Percentiles rank a stretch among this genome's conserved stretches.
These are phyloP conservation scores for Actinia tenebrosa DNA, from an alignment of 64 coral and sea anemone species.

Conservation along the genomic window DNA sequence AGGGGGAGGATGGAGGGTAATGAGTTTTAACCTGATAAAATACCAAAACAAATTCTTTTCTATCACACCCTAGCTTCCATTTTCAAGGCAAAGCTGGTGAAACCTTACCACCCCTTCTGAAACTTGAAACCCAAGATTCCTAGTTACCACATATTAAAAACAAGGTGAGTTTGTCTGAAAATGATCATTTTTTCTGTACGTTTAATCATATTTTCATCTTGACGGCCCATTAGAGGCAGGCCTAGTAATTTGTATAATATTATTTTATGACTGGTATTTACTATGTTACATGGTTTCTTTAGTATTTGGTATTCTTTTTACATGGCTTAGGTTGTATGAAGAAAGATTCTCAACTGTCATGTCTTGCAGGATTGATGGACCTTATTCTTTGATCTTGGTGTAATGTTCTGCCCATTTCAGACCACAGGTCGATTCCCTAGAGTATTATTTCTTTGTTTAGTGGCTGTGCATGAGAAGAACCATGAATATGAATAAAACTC, in stretches of 20 bases:
- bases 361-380: not conserved
- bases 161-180: constrained; percentile 2
- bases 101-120: constrained; percentile 74
- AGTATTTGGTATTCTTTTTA: not conserved
- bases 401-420: too few relatives aligned
- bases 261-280: constrained; percentile 10
- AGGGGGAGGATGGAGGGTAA: too few relatives aligned
- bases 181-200: constrained; percentile 8
- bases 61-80: constrained; percentile 57
- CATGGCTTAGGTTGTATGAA: not conserved
- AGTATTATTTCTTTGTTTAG: too few relatives aligned
- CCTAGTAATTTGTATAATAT: not conserved
- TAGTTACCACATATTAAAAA: not conserved
- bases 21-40: too few relatives aligned
- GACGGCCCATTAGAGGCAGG: constrained; percentile 12
- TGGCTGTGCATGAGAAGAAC: too few relatives aligned
- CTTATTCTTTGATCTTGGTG: too few relatives aligned
- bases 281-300: not conserved
- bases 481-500: too few relatives aligned
- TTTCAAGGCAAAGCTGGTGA: constrained; percentile 95
- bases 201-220: constrained; percentile 15
- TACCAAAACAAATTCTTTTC: not conserved
- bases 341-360: not conserved
- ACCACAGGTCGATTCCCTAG: too few relatives aligned
- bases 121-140: not conserved